Base-by-base conservation (phyloP, 1,140 invertebrate species). In the Bombus terrestris region DNA sequence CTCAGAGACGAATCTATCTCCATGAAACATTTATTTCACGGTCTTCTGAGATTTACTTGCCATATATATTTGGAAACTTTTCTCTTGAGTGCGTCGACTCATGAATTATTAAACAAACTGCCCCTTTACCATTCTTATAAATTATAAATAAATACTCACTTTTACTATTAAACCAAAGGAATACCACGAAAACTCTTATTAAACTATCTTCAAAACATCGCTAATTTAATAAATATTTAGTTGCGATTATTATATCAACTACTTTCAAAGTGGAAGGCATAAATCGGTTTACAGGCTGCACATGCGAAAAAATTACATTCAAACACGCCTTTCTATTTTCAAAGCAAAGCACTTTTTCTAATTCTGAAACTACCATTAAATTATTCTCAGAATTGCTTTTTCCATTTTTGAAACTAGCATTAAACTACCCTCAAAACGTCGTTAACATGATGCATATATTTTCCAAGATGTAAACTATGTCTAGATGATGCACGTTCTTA, bases 21-120 rank as follows among this genome's bases (percentile, higher is more conserved):
- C 68, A 71, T 80, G 83, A 85, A 81, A 75, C 47, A 66, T 86
- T 81, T 80, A 80, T 84, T 74, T 18, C 62, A 77, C 18, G 47
- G 59, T 35, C 59, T 6, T 57, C 22, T 4, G 62, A 22, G 39
- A 74, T 81, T 86, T 74, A 39, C 37, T 32, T 39, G 32, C 6
- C 41, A 59, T 47, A 59, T 64, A 81, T 64, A 81, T 85, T 81
- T 57, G 78, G 25, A 72, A 68, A 75, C n/a, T n/a, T 57, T 68
- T 68, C 53, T 47, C 15, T 8, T 22, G 22, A 28, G 15, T 35
- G 8, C 35, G 18, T 59, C 71, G 68, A 64, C 32, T 1, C 76
- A 53, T 53, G 71, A 81, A 86, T 81, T 74, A 22, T 39, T 72
- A 22, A 80, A 32, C n/a, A 3, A 80, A 25, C 12, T 9, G 13